A percentile compares a stretch with the other conserved stretches of the same genome.
Conservation (phyloP, 1,140 invertebrate genomes). For the Teleopsis dalmanni region DNA sequence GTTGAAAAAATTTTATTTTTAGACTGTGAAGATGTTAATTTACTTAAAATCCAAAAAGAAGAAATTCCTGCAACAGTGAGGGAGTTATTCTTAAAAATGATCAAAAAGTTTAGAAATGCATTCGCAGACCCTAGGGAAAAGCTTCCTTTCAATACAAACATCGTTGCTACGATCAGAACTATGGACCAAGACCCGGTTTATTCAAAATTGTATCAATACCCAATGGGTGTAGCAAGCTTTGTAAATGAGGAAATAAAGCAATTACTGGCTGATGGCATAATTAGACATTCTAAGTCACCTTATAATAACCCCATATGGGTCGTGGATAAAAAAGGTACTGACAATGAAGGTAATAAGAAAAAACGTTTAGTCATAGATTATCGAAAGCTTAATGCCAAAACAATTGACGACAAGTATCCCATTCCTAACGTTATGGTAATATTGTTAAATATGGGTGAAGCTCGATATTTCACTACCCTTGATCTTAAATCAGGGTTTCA, state of each 20-base stretch:
- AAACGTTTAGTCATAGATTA: slow-evolving; percentile 34
- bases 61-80: not conserved
- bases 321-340: slow-evolving; percentile 16
- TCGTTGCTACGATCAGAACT: slow-evolving; percentile 10
- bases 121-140: slow-evolving; percentile 1
- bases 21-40: slow-evolving; percentile 6
- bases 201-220: slow-evolving; percentile 12
- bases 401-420: slow-evolving; percentile 6
- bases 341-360: slow-evolving; percentile 16
- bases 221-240: slow-evolving; percentile 7
- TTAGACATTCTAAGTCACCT: slow-evolving; percentile 8
- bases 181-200: slow-evolving; percentile 2
- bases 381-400: slow-evolving; percentile 20
- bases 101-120: not conserved
- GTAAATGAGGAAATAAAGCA: slow-evolving; percentile 8
- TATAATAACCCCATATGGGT: slow-evolving; percentile 15
- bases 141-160: slow-evolving; percentile 6
- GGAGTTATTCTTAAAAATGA: not conserved
- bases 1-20: not conserved
- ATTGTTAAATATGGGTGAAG: slow-evolving; percentile 3
- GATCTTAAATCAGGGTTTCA: not conserved
- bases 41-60: not conserved
- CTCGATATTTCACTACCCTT: slow-evolving; percentile 3
- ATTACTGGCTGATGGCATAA: slow-evolving; percentile 9
- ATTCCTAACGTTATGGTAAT: slow-evolving; percentile 9